Base-by-base conservation (phyloP, 2,888 invertebrate species). In the Pyrgus malvae region DNA sequence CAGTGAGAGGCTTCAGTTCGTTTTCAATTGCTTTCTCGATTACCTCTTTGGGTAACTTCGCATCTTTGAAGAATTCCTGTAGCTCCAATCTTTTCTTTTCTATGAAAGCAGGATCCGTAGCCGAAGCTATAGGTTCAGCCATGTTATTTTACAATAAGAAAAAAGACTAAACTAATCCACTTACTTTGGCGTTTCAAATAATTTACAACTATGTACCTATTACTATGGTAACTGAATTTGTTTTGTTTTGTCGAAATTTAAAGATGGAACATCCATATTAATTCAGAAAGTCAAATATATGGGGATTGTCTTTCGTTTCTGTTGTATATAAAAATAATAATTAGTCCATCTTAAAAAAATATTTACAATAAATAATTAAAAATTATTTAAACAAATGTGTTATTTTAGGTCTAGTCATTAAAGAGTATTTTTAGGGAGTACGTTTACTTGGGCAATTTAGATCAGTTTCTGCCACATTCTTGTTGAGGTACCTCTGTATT, bases 11-110 rank as follows among this genome's bases (percentile, higher is more conserved):
- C 51, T 67, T 74, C 1, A 89, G 68, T 67, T 90, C 90, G 67
- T 89, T 88, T 64, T 88, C 84, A 41, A 89, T 84, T 2, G 75
- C 66, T 58, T 67, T 78, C 9, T 87, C 79, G 37, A 87, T 75
- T 2, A 69, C 64, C 11, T 80, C 75, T 54, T 80, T 61, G 0
- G 84, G 66, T n/a, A 83, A 63, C 11, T 83, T 82, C 0, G 74
- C 69, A 58, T 80, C 78, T 60, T 81, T 66, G 48, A 89, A 89
- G 59, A 90, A 90, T 58, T 71, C 48, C 56, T 61, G 66, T 16
- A 90, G 62, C 58, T 89, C 87, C 40, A 69, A 62, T 2, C 79
- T 69, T 62, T 85, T 87, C 58, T 78, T 75, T 55, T 82, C 76
- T 57, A 79, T 67, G 49, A 65, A 78, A 3, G 67, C 72, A 3